Evolutionary conservation across 2,797 vertebrate genomes (phyloP).

Genomic region (Capromys pilorides): DNA sequence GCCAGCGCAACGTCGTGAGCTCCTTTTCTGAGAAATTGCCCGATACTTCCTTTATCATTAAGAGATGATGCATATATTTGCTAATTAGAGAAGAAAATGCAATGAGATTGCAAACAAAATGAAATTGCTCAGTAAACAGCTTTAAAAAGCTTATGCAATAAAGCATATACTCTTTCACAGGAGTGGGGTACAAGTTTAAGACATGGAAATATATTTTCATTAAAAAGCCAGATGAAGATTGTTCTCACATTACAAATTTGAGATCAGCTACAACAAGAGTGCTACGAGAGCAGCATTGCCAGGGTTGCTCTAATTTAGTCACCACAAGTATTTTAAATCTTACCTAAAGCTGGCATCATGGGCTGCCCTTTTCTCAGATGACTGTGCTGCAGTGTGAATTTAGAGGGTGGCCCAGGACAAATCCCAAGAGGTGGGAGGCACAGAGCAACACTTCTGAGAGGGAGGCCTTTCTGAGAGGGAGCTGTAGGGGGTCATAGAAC

Average conservation of each 20-base stretch:
- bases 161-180: background rate
- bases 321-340: background rate
- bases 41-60: background rate
- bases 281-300: background rate
- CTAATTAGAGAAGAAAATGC: constrained; percentile 61
- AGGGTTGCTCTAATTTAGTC: background rate
- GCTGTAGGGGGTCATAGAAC: background rate
- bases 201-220: background rate
- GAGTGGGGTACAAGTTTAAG: background rate
- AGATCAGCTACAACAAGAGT: background rate
- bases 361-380: background rate
- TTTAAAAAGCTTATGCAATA: constrained; percentile 47
- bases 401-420: background rate
- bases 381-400: background rate
- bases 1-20: background rate
- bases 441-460: background rate
- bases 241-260: background rate
- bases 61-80: constrained; percentile 30
- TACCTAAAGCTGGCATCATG: background rate
- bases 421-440: background rate
- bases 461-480: background rate
- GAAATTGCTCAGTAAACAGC: constrained; percentile 63
- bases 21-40: constrained; percentile 50
- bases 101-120: constrained; percentile 42
- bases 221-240: background rate